Evolutionary conservation across 2,888 invertebrate species (phyloP), one percentile per base, ranked within the genome.

Genomic region (Buathra laborator): DNA sequence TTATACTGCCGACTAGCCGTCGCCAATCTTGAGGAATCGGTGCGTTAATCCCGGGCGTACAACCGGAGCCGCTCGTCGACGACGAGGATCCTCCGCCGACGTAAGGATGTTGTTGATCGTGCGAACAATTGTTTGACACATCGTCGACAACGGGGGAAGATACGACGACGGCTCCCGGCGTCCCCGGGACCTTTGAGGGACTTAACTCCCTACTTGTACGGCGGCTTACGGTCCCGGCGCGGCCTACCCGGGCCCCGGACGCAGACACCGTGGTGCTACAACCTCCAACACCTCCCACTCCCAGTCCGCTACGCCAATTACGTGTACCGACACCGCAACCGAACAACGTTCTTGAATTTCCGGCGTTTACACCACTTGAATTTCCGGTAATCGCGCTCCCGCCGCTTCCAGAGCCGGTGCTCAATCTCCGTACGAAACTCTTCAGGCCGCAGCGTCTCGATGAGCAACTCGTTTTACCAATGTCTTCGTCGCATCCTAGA

Each of bases 1-100:
- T 89, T 56, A 94, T 94, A 85, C 94, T 94, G 62, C 94, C 94
- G 46, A 94, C 93, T 92, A 94, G 86, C 90, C 94, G 89, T 90
- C 93, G 89, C 94, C 94, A 93, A 90, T 94, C 94, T 86, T 94
- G 93, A 6, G 83, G 82, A 46, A 85, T 51, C 43, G 76, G 51
- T 51, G 76, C 76, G 29, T 79, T 53, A 19, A 72, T 74, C 48
- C 83, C 80, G 68, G 79, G 46, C 59, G 76, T n/a, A 19, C 62
- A 64, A 32, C 48, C 70, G 48, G 70, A 46, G 48, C 74, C 76
- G 37, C 80, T 32, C 78, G 75, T 53, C 53, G 68, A 32, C 56
- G 83, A 64, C 64, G 75, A 70, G 19, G 79, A 32, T 14, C 64
- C 51, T 32, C 66, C 66, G 75, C 32, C n/a, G 59, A 51, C 37